Conservation (phyloP, 2,797 vertebrate species). For the Potorous gilbertii region DNA sequence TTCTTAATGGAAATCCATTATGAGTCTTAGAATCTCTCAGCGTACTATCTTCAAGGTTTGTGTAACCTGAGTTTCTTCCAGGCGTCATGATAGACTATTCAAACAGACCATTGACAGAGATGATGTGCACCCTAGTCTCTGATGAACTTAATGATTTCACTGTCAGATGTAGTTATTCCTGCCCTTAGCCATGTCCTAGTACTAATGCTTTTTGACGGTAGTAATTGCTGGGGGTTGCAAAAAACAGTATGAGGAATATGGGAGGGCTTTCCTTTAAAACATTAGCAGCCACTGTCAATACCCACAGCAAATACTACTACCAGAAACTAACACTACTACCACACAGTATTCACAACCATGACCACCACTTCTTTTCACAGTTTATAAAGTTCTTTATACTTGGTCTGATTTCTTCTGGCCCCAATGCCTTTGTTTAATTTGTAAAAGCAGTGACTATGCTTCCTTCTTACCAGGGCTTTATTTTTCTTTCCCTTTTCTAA, state of each 20-base stretch:
- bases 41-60: neutral
- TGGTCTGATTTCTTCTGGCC: neutral
- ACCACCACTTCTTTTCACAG: neutral
- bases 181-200: neutral
- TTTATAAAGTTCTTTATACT: neutral
- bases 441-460: neutral
- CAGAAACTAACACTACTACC: no score
- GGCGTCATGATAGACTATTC: neutral
- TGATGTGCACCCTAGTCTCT: neutral
- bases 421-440: neutral
- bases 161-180: neutral
- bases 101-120: neutral
- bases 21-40: neutral
- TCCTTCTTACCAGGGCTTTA: neutral
- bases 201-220: neutral
- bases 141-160: neutral
- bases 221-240: neutral
- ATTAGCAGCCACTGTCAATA: neutral
- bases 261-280: neutral
- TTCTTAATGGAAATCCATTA: neutral
- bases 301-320: neutral
- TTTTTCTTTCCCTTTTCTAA: neutral
- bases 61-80: neutral
- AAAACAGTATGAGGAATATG: neutral
- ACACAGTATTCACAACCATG: neutral